Percentiles rank a stretch among this genome's conserved stretches.
These are phyloP conservation scores for Sebastes vulpes DNA, from an alignment of 2,797 vertebrate genomes.

Conservation along the genomic window DNA sequence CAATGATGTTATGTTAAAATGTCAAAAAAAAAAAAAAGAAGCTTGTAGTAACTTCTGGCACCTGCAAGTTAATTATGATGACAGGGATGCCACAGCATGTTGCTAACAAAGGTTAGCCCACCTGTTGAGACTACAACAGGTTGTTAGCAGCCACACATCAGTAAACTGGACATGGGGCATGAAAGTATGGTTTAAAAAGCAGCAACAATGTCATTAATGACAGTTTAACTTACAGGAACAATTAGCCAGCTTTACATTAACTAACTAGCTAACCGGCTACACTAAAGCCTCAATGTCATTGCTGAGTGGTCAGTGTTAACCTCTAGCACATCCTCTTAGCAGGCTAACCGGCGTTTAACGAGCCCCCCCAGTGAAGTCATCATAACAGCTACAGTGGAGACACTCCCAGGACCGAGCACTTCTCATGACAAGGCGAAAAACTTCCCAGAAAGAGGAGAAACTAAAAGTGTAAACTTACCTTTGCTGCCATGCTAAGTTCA, in stretches of 20 bases:
- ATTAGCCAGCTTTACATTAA: neutral
- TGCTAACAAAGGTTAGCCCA: constrained; percentile 55
- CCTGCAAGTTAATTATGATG: neutral
- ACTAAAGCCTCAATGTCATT: constrained; percentile 75
- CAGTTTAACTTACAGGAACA: neutral
- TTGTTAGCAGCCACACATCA: neutral
- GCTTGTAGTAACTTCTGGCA: constrained; percentile 35
- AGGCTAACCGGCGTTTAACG: constrained; percentile 49
- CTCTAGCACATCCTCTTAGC: constrained; percentile 64
- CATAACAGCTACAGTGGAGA: neutral
- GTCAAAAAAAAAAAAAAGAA: too few species aligned
- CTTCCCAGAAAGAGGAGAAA: neutral
- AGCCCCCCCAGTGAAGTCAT: constrained; percentile 2
- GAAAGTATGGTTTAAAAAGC: neutral
- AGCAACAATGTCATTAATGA: neutral
- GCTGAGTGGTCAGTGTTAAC: constrained; percentile 41
- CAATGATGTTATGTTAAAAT: too few species aligned
- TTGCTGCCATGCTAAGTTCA: constrained; percentile 83
- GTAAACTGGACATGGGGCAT: neutral
- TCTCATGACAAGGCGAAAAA: neutral
- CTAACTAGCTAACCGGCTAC: constrained; percentile 21
- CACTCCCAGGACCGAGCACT: neutral
- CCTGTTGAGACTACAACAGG: neutral
- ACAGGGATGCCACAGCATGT: neutral
- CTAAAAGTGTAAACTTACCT: constrained; percentile 75